Base-by-base conservation (phyloP, 2,113 vertebrate species). In the Narcine bancroftii region DNA sequence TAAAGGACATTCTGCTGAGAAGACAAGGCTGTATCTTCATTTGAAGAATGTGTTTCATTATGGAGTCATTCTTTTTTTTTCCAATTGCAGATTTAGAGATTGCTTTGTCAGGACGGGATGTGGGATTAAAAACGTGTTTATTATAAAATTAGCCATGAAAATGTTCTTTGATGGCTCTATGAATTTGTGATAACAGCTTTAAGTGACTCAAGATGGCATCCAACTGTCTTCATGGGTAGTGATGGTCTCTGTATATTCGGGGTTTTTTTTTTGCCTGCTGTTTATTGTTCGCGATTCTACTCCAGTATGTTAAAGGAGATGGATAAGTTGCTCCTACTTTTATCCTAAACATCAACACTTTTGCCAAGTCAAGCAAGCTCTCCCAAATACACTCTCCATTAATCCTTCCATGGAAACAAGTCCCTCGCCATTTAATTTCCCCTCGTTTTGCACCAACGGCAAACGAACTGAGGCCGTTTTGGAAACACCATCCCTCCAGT, bases 151-250 rank as follows among this genome's bases (percentile, higher is more conserved):
- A 0, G 36, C 60, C 29, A 60, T 56, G 11, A 87, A 36, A 36
- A 19, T 60, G n/a, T 56, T 87, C 17, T n/a, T 56, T 87, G 53
- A 87, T 87, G 81, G 53, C 53, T 87, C 17, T 87, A n/a, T 9
- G 53, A 87, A n/a, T 87, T 87, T 87, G 33, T 60, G 81, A 87
- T 87, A 87, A 60, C 81, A 87, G 81, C 81, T 87, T 87, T 33
- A 63, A 85, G 56, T 87, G 50, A 87, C 50, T 87, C 81, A 87
- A 87, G 81, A 87, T 87, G 81, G 81, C 81, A 87, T 87, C 81
- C 81, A 87, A 87, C 81, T 60, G 81, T 87, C 53, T 63, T 87
- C 53, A n/a, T 36, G 53, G 53, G 53, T 60, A 87, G 56, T 60
- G 81, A 87, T 87, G 53, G 81, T 56, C 81, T 60, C 81, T 87